phyloP scores from a whole-genome alignment of 1,140 invertebrate genomes.

The Diploscapter pachys region DNA sequence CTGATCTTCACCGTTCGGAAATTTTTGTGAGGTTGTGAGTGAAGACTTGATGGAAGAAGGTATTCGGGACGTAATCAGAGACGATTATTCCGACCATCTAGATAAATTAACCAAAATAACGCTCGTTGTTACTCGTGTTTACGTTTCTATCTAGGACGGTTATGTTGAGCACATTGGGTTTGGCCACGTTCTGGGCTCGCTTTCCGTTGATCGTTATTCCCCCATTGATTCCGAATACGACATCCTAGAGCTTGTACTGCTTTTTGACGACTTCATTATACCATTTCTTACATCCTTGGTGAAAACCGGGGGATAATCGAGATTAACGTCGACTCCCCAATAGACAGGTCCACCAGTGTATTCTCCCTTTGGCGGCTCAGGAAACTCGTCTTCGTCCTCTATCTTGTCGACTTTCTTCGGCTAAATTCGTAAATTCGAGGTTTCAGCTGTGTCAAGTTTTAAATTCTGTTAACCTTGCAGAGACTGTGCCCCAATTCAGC shows the following conservation, averaged over 20 bases:
- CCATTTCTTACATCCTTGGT: background rate
- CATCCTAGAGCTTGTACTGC: slow-evolving; percentile 3
- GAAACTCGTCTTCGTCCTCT: background rate
- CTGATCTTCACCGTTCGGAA: slow-evolving; percentile 22
- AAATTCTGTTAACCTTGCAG: background rate
- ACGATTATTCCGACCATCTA: slow-evolving; percentile 40
- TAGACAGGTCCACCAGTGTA: background rate
- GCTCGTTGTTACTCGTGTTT: background rate
- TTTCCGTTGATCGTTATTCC: slow-evolving; percentile 22
- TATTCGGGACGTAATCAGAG: slow-evolving; percentile 39
- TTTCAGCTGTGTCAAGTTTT: background rate
- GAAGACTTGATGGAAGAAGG: slow-evolving; percentile 36
- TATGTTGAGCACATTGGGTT: slow-evolving; percentile 10
- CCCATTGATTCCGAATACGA: slow-evolving; percentile 25
- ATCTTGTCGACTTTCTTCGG: background rate
- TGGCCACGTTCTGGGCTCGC: slow-evolving; percentile 1
- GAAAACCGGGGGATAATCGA: slow-evolving; percentile 12
- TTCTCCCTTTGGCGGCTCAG: background rate
- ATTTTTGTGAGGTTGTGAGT: slow-evolving; percentile 32
- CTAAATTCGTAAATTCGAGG: slow-evolving; percentile 2
- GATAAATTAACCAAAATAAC: slow-evolving; percentile 8
- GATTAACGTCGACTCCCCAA: slow-evolving; percentile 3
- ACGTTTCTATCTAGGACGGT: slow-evolving; percentile 18
- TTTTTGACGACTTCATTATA: background rate
- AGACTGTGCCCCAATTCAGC: slow-evolving; percentile 10